phyloP scores from a whole-genome alignment of 2,797 vertebrate genomes.

The Peromyscus eremicus region DNA sequence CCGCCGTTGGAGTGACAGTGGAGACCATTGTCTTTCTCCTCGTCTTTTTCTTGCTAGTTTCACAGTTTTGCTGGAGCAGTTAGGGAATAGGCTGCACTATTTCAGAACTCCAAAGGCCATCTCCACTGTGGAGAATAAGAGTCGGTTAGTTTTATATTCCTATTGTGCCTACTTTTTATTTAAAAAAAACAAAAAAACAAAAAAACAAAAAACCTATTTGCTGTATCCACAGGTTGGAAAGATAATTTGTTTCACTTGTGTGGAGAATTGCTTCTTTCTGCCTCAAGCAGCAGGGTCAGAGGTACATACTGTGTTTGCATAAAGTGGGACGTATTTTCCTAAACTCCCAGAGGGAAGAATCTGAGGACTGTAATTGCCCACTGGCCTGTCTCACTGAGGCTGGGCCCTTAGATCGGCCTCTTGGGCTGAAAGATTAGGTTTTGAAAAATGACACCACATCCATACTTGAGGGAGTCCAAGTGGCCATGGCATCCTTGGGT shows the following conservation, averaged over 20 bases:
- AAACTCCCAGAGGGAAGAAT: neutral
- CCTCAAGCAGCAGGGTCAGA: slow-evolving; percentile 43
- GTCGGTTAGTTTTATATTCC: neutral
- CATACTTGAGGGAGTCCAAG: neutral
- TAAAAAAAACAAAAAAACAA: neutral
- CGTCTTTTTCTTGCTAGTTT: neutral
- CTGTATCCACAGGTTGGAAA: slow-evolving; percentile 52
- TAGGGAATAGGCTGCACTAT: no score
- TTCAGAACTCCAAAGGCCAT: neutral
- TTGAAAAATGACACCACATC: neutral
- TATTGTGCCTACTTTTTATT: slow-evolving; percentile 54
- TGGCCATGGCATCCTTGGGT: slow-evolving; percentile 19
- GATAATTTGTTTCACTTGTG: slow-evolving; percentile 64
- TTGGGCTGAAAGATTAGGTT: neutral
- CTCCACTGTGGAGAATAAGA: neutral
- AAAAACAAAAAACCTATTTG: neutral
- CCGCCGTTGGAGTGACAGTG: neutral
- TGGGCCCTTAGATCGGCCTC: slow-evolving; percentile 7
- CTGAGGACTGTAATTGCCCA: neutral
- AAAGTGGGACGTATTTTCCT: slow-evolving; percentile 55
- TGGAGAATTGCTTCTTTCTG: slow-evolving; percentile 56
- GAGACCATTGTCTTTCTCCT: neutral
- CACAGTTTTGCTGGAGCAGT: neutral
- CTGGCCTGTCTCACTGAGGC: neutral
- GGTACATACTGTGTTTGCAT: slow-evolving; percentile 51